Conservation (phyloP, 1,140 invertebrate genomes). For the Acyrthosiphon pisum region DNA sequence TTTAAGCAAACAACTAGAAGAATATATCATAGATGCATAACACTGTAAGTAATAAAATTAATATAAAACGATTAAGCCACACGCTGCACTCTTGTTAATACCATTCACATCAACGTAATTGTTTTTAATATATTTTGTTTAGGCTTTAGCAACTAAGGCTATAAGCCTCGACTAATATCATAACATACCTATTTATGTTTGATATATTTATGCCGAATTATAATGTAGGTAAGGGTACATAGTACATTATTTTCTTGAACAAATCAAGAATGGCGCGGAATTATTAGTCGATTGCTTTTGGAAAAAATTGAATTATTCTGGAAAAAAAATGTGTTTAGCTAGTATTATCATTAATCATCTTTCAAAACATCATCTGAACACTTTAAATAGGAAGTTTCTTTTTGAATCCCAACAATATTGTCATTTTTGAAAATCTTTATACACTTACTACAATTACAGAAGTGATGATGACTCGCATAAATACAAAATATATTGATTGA, state of each 20-base stretch:
- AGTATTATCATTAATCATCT: constrained; percentile 31
- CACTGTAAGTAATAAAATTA: background rate
- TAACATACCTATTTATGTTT: background rate
- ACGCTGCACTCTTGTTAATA: background rate
- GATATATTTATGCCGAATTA: background rate
- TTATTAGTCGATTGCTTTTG: background rate
- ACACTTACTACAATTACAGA: constrained; percentile 24
- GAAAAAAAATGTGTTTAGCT: background rate
- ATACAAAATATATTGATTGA: constrained; percentile 14
- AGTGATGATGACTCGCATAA: constrained; percentile 39
- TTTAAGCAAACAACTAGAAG: background rate
- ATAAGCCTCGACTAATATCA: background rate
- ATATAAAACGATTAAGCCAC: background rate
- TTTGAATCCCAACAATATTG: background rate
- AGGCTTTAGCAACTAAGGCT: too few species aligned
- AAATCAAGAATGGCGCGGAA: background rate
- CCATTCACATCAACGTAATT: background rate
- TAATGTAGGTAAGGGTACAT: background rate
- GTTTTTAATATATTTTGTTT: background rate
- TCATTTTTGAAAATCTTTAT: constrained; percentile 18
- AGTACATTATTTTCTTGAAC: background rate
- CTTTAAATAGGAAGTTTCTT: background rate
- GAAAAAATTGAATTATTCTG: background rate
- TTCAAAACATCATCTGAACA: constrained; percentile 1
- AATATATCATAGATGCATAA: background rate